A percentile compares a stretch with the other conserved stretches of the same genome.
phyloP scores from a whole-genome alignment of 2,888 invertebrate genomes.

The Archaeoteleia sp. region DNA sequence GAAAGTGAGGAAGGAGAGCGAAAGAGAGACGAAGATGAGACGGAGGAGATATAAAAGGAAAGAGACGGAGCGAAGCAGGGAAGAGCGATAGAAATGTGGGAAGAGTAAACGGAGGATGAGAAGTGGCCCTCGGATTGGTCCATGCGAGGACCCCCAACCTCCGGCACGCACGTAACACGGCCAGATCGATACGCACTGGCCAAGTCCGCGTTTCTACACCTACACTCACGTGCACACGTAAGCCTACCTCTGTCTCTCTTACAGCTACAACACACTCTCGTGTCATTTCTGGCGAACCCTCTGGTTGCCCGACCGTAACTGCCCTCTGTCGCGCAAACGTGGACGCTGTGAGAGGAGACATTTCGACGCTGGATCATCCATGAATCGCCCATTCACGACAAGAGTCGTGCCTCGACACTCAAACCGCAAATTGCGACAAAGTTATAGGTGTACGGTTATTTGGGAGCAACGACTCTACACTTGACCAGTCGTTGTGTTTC shows the following conservation, averaged over 20 bases:
- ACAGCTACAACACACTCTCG: constrained; percentile 18
- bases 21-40: constrained; percentile 3
- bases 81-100: constrained; percentile 47
- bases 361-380: constrained; percentile 21
- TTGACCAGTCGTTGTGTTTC: too few species aligned
- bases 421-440: background rate
- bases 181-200: constrained; percentile 75
- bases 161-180: constrained; percentile 72
- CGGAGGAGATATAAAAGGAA: background rate
- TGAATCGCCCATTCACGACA: constrained; percentile 9
- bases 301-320: constrained; percentile 11
- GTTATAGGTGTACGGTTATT: too few species aligned
- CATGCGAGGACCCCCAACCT: constrained; percentile 70
- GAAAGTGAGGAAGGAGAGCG: constrained; percentile 31
- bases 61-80: too few species aligned
- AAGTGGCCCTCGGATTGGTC: constrained; percentile 74
- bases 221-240: constrained; percentile 23
- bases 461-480: too few species aligned
- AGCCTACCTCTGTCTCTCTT: constrained; percentile 13
- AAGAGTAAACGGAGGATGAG: constrained; percentile 59
- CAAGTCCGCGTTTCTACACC: constrained; percentile 62
- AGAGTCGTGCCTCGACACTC: background rate
- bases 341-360: too few species aligned
- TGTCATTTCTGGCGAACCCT: constrained; percentile 29
- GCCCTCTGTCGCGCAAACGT: constrained; percentile 21